Conservation (phyloP, 2,113 vertebrate genomes). For the Forbesichthys papilliferus region DNA sequence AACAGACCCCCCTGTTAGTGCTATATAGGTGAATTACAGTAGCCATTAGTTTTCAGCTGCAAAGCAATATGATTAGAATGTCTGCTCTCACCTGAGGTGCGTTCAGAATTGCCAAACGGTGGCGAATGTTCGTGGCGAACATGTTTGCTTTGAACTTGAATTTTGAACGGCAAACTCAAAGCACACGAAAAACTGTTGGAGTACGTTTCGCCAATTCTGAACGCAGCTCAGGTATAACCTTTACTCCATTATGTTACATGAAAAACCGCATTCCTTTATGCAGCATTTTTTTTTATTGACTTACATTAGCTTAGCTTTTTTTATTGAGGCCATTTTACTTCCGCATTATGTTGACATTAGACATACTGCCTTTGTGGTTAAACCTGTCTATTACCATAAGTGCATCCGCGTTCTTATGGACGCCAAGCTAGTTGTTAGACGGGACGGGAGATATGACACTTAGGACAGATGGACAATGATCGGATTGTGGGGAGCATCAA, state of each 20-base stretch:
- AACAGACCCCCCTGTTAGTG: background rate
- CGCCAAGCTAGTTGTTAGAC: conserved; percentile 14
- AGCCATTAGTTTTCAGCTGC: conserved; percentile 12
- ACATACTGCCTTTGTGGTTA: background rate
- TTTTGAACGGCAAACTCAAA: too few species aligned
- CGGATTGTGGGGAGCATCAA: conserved; percentile 28
- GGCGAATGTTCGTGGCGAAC: too few species aligned
- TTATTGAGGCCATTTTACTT: conserved; percentile 6
- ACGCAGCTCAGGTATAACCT: too few species aligned
- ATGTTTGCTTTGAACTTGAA: too few species aligned
- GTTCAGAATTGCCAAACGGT: too few species aligned
- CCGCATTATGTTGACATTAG: conserved; percentile 14
- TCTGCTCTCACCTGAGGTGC: conserved; percentile 12
- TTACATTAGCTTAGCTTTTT: conserved; percentile 3
- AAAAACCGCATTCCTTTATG: background rate
- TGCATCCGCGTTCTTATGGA: too few species aligned
- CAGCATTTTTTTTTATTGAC: conserved; percentile 5
- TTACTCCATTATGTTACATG: background rate
- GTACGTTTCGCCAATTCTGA: too few species aligned
- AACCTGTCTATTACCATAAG: background rate
- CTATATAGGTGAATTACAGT: background rate
- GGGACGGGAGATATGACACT: conserved; percentile 16
- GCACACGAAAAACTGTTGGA: too few species aligned
- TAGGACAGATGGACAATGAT: conserved; percentile 33
- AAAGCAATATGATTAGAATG: conserved; percentile 41